Evolutionary conservation across 2,113 vertebrate species (phyloP), one percentile per base, ranked within the genome.

Genomic region (Coracopsis vasa): DNA sequence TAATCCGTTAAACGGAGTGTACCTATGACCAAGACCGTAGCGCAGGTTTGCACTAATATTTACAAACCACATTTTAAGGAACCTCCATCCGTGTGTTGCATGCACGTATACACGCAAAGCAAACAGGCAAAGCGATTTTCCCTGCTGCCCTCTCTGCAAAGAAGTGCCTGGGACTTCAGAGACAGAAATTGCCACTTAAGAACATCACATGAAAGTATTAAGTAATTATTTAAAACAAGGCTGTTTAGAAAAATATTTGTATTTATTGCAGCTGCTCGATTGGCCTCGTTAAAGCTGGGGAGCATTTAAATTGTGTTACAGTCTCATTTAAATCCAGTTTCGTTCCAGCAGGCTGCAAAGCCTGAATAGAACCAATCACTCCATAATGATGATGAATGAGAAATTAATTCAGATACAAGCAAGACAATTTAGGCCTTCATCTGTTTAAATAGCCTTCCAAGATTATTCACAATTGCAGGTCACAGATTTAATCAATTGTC

Each of bases 301-400:
- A 97, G 97, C 97, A 98, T 99, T 99, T 99, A 99, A 99, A 99
- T 99, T 98, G 98, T 99, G 98, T 99, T 99, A 98, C 98, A 98
- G 98, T 98, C 98, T 99, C 99, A 99, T 99, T 99, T 99, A 98
- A 99, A 98, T 98, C 98, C 98, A 97, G 98, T 98, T 97, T 98
- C 97, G 98, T 98, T 98, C 98, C 98, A 98, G 98, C 98, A 99
- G 98, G 98, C 98, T 98, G 98, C 98, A 97, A 98, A 98, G 98
- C 98, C 98, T 99, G 98, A 98, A 99, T 98, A 98, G 98, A 96
- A 98, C 98, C 99, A 98, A 99, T 99, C 99, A 98, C 98, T 97
- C 97, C 97, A 97, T 99, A 99, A 99, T 99, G 99, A 99, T 99
- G 99, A 99, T 99, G 98, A 99, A 99, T 99, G 99, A 98, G 98